phyloP scores from a whole-genome alignment of 2,797 vertebrate genomes.

The Knipowitschia caucasica region DNA sequence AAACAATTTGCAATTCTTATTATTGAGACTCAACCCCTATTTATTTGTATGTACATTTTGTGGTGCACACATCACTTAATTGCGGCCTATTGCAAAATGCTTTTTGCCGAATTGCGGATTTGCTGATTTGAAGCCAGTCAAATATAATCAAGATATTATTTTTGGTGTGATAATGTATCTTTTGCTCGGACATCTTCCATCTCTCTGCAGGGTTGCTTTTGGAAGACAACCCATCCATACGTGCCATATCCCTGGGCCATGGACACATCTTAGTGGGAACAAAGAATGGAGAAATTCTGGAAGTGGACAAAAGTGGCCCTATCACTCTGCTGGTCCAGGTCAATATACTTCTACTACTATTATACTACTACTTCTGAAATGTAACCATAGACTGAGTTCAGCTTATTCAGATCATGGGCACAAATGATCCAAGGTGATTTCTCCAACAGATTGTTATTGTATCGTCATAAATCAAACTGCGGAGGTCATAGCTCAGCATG shows the following conservation, averaged over 20 bases:
- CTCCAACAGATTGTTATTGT: conserved; percentile 3
- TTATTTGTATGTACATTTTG: no score
- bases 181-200: no score
- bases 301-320: conserved; percentile 97
- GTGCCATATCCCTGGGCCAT: conserved; percentile 98
- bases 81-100: no score
- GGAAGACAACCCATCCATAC: conserved; percentile 98
- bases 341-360: no score
- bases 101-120: no score
- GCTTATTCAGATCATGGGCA: not conserved
- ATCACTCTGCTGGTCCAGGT: conserved; percentile 98
- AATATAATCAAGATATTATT: no score
- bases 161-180: no score
- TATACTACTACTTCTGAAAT: conserved; percentile 11
- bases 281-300: conserved; percentile 97
- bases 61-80: no score
- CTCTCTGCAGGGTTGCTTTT: conserved; percentile 85
- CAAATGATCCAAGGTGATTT: not conserved
- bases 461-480: conserved; percentile 9
- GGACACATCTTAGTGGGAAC: conserved; percentile 98
- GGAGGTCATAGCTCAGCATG: conserved; percentile 26
- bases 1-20: no score
- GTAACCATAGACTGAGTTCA: conserved; percentile 7
- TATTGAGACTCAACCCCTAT: no score
- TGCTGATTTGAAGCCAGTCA: no score